Evolutionary conservation across 2,888 invertebrate genomes (phyloP).

Genomic region (Geophilus truncorum): DNA sequence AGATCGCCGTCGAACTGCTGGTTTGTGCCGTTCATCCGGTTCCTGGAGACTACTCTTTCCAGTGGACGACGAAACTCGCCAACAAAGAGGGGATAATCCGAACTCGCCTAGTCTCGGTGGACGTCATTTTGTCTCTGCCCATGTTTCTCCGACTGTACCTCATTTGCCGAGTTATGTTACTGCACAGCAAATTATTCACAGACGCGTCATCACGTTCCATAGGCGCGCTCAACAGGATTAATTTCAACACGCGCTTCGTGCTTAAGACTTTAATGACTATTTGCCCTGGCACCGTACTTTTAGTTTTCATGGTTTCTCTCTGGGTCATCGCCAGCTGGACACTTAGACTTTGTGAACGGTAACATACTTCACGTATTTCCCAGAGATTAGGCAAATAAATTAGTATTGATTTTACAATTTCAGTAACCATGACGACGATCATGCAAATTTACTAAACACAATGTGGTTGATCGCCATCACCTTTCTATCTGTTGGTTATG

Average conservation of each 20-base stretch:
- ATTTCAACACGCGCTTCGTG: constrained; percentile 79
- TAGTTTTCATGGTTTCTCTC: constrained; percentile 98
- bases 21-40: constrained; percentile 98
- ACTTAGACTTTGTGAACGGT: constrained; percentile 97
- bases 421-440: constrained; percentile 98
- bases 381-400: too few species aligned
- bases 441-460: constrained; percentile 97
- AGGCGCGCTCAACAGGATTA: constrained; percentile 94
- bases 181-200: constrained; percentile 99
- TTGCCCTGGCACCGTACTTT: constrained; percentile 94
- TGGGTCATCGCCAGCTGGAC: constrained; percentile 99
- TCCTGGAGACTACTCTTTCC: constrained; percentile 92
- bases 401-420: constrained; percentile 39
- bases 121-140: constrained; percentile 94
- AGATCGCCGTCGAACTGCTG: constrained; percentile 83
- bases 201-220: constrained; percentile 74
- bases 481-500: constrained; percentile 99
- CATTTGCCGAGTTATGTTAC: constrained; percentile 98
- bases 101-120: constrained; percentile 75
- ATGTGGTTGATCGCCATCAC: constrained; percentile 99
- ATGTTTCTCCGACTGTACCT: constrained; percentile 99
- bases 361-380: too few species aligned
- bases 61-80: constrained; percentile 92
- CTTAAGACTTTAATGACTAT: constrained; percentile 99
- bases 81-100: constrained; percentile 60